Base-by-base conservation (phyloP, 2,888 invertebrate species). In the Caenorhabditis sulstoni region DNA sequence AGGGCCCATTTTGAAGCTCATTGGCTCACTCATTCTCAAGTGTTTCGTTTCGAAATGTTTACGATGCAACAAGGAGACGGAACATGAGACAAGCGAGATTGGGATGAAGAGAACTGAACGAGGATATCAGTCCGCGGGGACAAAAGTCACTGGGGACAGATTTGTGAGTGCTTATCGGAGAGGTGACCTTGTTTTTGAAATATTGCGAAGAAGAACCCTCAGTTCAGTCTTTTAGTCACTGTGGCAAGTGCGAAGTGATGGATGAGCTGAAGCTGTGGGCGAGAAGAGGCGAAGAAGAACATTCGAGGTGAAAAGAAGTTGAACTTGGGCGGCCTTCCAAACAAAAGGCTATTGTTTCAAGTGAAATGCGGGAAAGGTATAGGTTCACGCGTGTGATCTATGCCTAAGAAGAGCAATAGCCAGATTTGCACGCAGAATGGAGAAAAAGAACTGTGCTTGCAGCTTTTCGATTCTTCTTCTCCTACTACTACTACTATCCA, bases 1-100 rank as follows among this genome's bases (percentile, higher is more conserved):
- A 73, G 73, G 58, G 64, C 64, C 73, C 73, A 73, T 73, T 73
- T 64, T 52, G 55, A 64, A 64, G 73, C 73, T 73, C 73, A 73
- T 73, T 73, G 73, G 58, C 64, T 62, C 62, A 71, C 71, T 62
- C 64, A 64, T 64, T 73, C 41, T 58, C 64, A 49, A 64, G 64
- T 64, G 64, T 64, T 57, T 58, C 73, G 50, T 73, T 73, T 73
- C 73, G 23, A 73, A 73, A 73, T 73, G 73, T 73, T 73, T 73
- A 73, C 73, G 73, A 73, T 64, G 73, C 73, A 58, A 64, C 61
- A 55, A 70, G 61, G 61, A 47, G 66, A 29, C 52, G 55, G 65
- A 68, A 66, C 61, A 79, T 64, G 58, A 58, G 58, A 55, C 44
- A 39, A 37, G 7, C 29, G n/a, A 29, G 29, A 7, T 3, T 55